Percentiles rank a stretch among this genome's conserved stretches.
Evolutionary conservation across 2,797 vertebrate species (phyloP).

Genomic region (Gymnothorax javanicus): DNA sequence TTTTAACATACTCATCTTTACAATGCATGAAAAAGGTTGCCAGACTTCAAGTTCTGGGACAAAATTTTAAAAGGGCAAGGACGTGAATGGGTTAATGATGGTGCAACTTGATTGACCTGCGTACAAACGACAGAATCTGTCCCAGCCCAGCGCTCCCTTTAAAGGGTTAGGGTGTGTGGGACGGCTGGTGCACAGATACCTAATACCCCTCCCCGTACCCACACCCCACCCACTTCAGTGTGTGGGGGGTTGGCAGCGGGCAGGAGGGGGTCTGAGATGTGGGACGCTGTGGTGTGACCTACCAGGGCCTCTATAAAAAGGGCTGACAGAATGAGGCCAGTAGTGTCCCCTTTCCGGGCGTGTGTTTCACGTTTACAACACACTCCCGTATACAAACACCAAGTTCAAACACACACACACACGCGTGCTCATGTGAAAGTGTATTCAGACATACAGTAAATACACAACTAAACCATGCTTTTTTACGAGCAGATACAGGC

Average conservation of each 20-base stretch:
- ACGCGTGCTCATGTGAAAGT: too few species aligned
- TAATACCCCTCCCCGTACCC: background rate
- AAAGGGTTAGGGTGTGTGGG: background rate
- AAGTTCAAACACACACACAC: background rate
- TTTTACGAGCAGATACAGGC: too few species aligned
- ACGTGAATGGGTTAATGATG: too few species aligned
- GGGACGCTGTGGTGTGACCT: conserved; percentile 68
- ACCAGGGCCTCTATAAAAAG: conserved; percentile 63
- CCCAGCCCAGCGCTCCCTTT: too few species aligned
- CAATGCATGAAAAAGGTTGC: too few species aligned
- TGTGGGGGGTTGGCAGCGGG: background rate
- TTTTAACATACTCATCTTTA: too few species aligned
- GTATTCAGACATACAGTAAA: too few species aligned
- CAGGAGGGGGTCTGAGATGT: conserved; percentile 64
- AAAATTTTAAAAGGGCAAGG: too few species aligned
- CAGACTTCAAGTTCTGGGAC: too few species aligned
- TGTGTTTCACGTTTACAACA: conserved; percentile 48
- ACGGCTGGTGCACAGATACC: background rate
- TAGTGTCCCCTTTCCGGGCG: conserved; percentile 26
- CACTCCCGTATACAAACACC: conserved; percentile 27
- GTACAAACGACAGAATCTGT: too few species aligned
- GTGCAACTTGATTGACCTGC: too few species aligned
- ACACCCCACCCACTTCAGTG: background rate
- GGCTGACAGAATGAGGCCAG: conserved; percentile 79
- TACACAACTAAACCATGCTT: too few species aligned